These are phyloP conservation scores for Ciconia boyciana DNA, from an alignment of 2,113 vertebrate genomes.

Conservation along the genomic window DNA sequence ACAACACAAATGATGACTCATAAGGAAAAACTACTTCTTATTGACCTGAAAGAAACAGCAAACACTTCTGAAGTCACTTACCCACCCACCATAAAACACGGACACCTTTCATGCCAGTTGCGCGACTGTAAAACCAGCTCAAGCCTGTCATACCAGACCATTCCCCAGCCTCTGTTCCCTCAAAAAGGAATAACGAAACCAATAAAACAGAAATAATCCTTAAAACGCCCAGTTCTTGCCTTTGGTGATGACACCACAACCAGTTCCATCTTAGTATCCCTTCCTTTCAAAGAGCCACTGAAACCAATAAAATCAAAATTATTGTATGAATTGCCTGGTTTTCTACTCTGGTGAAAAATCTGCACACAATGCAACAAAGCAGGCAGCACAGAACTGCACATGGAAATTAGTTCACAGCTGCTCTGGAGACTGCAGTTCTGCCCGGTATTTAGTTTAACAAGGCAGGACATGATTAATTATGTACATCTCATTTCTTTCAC, in stretches of 20 bases:
- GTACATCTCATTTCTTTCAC: neutral
- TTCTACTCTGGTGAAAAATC: neutral
- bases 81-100: slow-evolving; percentile 68
- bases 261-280: neutral
- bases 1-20: slow-evolving; percentile 54
- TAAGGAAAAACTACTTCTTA: slow-evolving; percentile 39
- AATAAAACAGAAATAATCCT: slow-evolving; percentile 69
- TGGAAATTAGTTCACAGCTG: neutral
- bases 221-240: neutral
- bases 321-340: neutral
- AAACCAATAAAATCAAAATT: slow-evolving; percentile 58
- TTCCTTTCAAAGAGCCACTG: slow-evolving; percentile 60
- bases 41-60: slow-evolving; percentile 61
- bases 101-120: slow-evolving; percentile 57
- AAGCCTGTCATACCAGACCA: slow-evolving; percentile 26
- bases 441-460: neutral
- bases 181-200: slow-evolving; percentile 61
- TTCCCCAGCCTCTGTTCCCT: slow-evolving; percentile 32
- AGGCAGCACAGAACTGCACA: neutral
- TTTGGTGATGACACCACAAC: neutral
- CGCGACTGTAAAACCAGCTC: slow-evolving; percentile 58
- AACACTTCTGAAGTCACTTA: slow-evolving; percentile 56
- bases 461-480: neutral
- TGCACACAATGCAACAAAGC: neutral
- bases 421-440: neutral